phyloP scores from a whole-genome alignment of 2,797 vertebrate species.

The Pipistrellus pygmaeus region DNA sequence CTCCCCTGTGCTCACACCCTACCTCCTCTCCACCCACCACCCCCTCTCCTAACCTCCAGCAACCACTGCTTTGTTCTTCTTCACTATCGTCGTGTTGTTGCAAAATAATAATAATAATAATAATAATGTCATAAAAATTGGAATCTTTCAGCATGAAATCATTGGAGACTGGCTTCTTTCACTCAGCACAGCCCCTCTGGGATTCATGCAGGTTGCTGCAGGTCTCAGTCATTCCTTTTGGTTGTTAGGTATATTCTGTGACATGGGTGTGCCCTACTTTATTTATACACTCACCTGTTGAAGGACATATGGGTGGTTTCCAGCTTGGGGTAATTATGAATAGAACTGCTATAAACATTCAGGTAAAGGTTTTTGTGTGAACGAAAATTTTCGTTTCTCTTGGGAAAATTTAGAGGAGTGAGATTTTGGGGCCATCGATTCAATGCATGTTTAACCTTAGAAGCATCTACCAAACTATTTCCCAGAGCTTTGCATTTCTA shows the following conservation, averaged over 20 bases:
- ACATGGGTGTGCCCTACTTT: not conserved
- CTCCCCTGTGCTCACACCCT: not conserved
- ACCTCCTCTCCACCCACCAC: too few species aligned
- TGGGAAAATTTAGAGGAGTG: not conserved
- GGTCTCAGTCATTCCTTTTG: not conserved
- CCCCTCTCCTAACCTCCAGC: not conserved
- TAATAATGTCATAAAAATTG: not conserved
- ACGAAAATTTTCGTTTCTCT: not conserved
- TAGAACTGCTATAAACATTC: not conserved
- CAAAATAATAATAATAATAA: not conserved
- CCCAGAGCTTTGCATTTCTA: not conserved
- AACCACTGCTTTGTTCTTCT: not conserved
- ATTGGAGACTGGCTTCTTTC: not conserved
- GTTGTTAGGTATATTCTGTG: not conserved
- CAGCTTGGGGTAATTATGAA: not conserved
- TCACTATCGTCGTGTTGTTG: not conserved
- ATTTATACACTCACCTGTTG: not conserved
- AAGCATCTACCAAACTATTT: not conserved
- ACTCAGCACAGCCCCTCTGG: not conserved
- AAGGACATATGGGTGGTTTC: not conserved
- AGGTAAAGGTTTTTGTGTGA: not conserved
- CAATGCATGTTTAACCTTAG: not conserved
- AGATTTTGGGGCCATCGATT: not conserved
- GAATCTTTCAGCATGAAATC: not conserved
- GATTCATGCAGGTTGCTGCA: fast-evolving